phyloP scores from a whole-genome alignment of 2,797 vertebrate genomes.

The Malurus splendens region DNA sequence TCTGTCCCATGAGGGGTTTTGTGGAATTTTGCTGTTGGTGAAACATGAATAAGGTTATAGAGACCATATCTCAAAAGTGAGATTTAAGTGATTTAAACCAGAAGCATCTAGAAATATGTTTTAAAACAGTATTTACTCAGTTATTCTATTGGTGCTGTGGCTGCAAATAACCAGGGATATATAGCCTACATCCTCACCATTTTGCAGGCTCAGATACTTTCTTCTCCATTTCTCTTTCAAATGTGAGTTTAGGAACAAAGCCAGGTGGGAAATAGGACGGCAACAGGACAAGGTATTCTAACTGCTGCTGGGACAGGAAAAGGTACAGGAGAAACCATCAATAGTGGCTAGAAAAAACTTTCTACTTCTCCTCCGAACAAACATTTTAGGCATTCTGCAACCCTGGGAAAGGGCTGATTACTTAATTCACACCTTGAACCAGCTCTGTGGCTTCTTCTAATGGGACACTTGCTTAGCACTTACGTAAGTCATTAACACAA shows the following conservation, averaged over 20 bases:
- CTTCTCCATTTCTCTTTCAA: not conserved
- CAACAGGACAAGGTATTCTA: not conserved
- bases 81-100: not conserved
- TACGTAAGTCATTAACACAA: not conserved
- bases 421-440: not conserved
- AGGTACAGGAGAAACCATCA: not conserved
- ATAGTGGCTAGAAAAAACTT: not conserved
- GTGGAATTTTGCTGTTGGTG: not conserved
- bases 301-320: not conserved
- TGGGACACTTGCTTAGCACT: not conserved
- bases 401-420: not conserved
- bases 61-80: not conserved
- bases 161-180: not conserved
- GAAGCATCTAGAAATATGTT: not conserved
- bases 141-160: not conserved
- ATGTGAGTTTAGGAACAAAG: not conserved
- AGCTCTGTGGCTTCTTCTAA: not conserved
- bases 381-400: not conserved
- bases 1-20: not conserved
- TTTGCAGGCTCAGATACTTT: not conserved
- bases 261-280: not conserved
- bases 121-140: not conserved
- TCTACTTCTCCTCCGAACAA: not conserved
- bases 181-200: not conserved
- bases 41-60: not conserved